These are phyloP conservation scores for Ichneumoninae sp. DNA, from an alignment of 2,888 invertebrate species.

Conservation along the genomic window DNA sequence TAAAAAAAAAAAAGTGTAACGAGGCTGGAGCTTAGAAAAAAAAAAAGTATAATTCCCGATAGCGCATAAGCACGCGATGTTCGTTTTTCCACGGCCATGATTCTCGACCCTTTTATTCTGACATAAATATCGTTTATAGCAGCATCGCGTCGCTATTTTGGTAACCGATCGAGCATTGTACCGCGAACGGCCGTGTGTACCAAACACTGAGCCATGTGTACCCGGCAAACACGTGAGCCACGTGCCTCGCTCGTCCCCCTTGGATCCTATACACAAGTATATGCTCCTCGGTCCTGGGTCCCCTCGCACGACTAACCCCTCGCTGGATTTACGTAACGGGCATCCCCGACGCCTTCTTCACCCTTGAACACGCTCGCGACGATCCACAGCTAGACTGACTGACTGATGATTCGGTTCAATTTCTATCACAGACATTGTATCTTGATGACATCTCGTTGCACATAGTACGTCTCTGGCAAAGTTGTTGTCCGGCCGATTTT, in stretches of 20 bases:
- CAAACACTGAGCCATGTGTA: slow-evolving; percentile 82
- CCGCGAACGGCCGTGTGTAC: slow-evolving; percentile 78
- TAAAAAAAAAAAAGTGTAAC: not conserved
- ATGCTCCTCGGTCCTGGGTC: slow-evolving; percentile 34
- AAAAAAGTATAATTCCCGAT: slow-evolving; percentile 37
- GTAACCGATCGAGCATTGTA: slow-evolving; percentile 84
- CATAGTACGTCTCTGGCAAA: slow-evolving; percentile 58
- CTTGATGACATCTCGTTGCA: slow-evolving; percentile 70
- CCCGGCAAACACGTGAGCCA: slow-evolving; percentile 83
- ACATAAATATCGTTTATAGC: slow-evolving; percentile 84
- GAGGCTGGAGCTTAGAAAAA: not conserved
- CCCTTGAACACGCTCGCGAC: slow-evolving; percentile 4
- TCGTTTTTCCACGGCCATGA: slow-evolving; percentile 77
- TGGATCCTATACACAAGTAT: slow-evolving; percentile 64
- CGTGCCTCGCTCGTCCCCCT: slow-evolving; percentile 77
- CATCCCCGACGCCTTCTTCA: slow-evolving; percentile 49
- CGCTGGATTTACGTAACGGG: slow-evolving; percentile 77
- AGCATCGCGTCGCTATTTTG: slow-evolving; percentile 83
- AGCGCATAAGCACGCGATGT: slow-evolving; percentile 40
- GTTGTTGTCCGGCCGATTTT: slow-evolving; percentile 69
- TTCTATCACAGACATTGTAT: slow-evolving; percentile 51
- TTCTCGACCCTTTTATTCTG: slow-evolving; percentile 81
- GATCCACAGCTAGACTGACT: not conserved
- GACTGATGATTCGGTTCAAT: not conserved
- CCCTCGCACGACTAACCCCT: slow-evolving; percentile 57